Base-by-base conservation (phyloP, 2,797 vertebrate genomes). In the Euphonia xanthogaster region DNA sequence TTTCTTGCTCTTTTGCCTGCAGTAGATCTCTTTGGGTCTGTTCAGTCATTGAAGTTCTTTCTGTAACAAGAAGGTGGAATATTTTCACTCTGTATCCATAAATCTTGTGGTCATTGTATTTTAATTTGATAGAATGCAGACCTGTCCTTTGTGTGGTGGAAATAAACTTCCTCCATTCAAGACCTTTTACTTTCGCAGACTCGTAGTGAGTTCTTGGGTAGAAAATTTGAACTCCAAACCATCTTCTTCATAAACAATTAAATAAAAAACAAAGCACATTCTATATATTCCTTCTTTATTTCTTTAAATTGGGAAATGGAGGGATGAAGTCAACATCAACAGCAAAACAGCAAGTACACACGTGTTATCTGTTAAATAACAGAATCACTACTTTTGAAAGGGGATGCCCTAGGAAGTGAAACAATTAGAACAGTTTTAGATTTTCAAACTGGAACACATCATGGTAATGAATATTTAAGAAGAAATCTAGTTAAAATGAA, bases 291-390 rank as follows among this genome's bases (percentile, higher is more conserved):
- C 47, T 58, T 63, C 83, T 96, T 92, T 74, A 90, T 84, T 95
- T 96, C 90, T 97, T 95, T 86, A 79, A 81, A 83, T 63, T 87
- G 54, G 39, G 57, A 87, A 96, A 86, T 78, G 27, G 44, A 54
- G 51, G 73, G 31, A n/a, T 79, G 42, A 93, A 96, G 71, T 86
- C 76, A 55, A 47, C 60, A 89, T 97, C 57, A 92, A 53, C 89
- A 96, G 72, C 48, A 94, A 86, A 91, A 48, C 88, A 96, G 83
- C 55, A 93, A 90, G 54, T 77, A 82, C 67, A 95, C 91, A 96
- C 79, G 42, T 97, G 96, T 96, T 97, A 90, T 80, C 90, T 96
- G 70, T 97, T 98, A 97, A 97, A 92, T 96, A 91, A 45, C 67
- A 94, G 79, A 72, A 72, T 94, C 92, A 47, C 96, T 94, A 42